Evolutionary conservation across 2,888 invertebrate genomes (phyloP).

Genomic region (Hipparchia sbordonii): DNA sequence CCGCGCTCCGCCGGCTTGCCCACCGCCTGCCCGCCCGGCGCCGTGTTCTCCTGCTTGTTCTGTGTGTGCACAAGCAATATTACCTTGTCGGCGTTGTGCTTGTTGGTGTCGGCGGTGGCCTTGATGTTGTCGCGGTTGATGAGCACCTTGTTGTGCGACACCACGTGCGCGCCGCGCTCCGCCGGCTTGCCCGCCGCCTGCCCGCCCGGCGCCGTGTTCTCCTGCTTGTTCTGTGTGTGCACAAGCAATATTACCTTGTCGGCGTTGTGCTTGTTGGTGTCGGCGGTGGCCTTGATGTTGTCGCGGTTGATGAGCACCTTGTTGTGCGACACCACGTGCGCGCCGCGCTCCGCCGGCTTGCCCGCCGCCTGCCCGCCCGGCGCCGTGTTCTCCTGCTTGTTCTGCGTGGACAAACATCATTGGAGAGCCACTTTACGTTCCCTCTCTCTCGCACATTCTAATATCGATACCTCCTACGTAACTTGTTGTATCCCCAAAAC

Average conservation of each 20-base stretch:
- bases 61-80: neutral
- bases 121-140: constrained; percentile 77
- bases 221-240: constrained; percentile 51
- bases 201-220: constrained; percentile 70
- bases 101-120: constrained; percentile 71
- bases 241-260: constrained; percentile 51
- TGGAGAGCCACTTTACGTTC: no score
- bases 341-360: constrained; percentile 46
- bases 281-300: constrained; percentile 75
- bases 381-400: constrained; percentile 83
- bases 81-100: constrained; percentile 57
- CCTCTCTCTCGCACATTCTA: no score
- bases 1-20: no score
- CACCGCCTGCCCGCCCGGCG: no score
- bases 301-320: constrained; percentile 79
- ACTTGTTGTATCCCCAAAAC: no score
- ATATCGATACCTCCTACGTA: no score
- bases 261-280: constrained; percentile 56
- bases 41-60: no score
- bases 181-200: constrained; percentile 49
- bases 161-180: constrained; percentile 46
- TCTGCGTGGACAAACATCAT: constrained; percentile 53
- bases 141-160: constrained; percentile 74
- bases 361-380: constrained; percentile 52
- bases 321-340: constrained; percentile 61